Percentiles rank a stretch among this genome's conserved stretches.
These are phyloP conservation scores for Noctua janthina DNA, from an alignment of 2,888 invertebrate species.

Conservation along the genomic window DNA sequence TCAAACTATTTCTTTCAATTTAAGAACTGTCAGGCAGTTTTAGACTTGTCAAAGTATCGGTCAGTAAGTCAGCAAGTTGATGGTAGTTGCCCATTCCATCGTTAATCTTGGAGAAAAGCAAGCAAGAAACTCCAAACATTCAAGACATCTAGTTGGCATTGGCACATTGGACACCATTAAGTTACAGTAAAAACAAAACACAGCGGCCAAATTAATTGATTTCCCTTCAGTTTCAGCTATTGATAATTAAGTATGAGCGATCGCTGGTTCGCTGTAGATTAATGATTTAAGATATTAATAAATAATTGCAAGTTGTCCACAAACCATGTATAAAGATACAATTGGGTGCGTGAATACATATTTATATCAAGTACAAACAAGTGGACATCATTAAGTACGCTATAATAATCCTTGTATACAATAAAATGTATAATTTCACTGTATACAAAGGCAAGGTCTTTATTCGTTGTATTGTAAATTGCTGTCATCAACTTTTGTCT, in stretches of 20 bases:
- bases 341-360: neutral
- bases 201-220: neutral
- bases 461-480: slow-evolving; percentile 16
- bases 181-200: neutral
- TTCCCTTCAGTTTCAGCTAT: neutral
- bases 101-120: neutral
- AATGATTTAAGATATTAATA: neutral
- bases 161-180: no score
- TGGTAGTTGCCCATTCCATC: neutral
- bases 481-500: neutral
- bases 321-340: neutral
- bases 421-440: slow-evolving; percentile 4
- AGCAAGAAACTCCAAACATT: neutral
- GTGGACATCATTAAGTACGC: neutral
- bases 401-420: neutral
- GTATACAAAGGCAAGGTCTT: neutral
- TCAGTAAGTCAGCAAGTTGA: neutral
- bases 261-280: neutral
- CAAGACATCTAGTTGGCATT: neutral
- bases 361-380: neutral
- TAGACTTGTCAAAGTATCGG: neutral
- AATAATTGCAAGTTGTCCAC: neutral
- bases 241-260: neutral
- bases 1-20: neutral
- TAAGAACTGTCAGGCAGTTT: neutral